phyloP scores from a whole-genome alignment of 1,140 invertebrate genomes.

The Aphis craccivora region DNA sequence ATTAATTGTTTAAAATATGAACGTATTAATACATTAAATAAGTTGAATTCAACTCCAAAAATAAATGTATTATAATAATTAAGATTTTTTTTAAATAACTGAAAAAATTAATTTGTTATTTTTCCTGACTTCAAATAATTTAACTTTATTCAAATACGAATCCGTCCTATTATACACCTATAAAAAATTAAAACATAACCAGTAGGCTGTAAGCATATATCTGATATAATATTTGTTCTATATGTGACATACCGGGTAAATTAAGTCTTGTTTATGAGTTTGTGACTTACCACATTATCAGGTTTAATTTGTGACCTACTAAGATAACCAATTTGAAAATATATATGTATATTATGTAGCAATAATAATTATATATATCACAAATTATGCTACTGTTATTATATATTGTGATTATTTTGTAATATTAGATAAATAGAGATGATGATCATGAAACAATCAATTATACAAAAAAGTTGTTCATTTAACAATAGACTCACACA shows the following conservation, averaged over 20 bases:
- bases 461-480: too few species aligned
- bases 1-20: neutral
- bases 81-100: neutral
- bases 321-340: neutral
- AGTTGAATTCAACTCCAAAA: neutral
- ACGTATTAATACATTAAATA: neutral
- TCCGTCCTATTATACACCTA: neutral
- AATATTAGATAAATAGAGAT: too few species aligned
- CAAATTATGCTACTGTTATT: too few species aligned
- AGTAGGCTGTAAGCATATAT: neutral
- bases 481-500: too few species aligned
- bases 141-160: slow-evolving; percentile 13
- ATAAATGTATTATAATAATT: neutral
- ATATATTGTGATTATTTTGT: too few species aligned
- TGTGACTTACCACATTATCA: neutral
- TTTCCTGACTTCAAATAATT: neutral
- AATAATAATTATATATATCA: too few species aligned
- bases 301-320: neutral
- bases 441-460: too few species aligned
- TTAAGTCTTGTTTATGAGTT: neutral
- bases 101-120: neutral
- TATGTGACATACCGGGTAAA: neutral
- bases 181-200: neutral
- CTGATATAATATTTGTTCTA: neutral
- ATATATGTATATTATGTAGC: too few species aligned